Evolutionary conservation across 2,888 invertebrate species (phyloP), one percentile per base, ranked within the genome.

Genomic region (Xestia xanthographa): DNA sequence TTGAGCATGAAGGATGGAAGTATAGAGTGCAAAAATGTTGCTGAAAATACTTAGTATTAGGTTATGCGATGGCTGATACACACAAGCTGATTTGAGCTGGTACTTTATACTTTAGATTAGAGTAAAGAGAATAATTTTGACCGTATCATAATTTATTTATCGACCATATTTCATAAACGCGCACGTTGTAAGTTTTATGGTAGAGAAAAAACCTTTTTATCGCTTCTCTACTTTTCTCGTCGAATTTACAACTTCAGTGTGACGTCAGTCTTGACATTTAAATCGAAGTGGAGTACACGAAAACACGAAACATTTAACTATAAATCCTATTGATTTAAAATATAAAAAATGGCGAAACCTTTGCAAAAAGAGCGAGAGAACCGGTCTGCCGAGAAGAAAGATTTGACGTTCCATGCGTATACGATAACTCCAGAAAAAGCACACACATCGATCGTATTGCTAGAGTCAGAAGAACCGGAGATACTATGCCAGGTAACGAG

Each of bases 311-410:
- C 50, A 58, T 1, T 43, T 11, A 14, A 72, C 12, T 29, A 56
- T 58, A 66, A 53, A 58, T 79, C 20, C 38, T 17, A 34, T 77
- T 72, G 43, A 65, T 41, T 82, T 56, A 22, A 17, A 50, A 20
- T 41, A 26, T 22, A 66, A 68, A 85, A 43, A 65, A 93, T 93
- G 93, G 92, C 95, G 11, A 95, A 95, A 79, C 96, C 96, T 34
- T 85, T 96, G 50, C 95, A 95, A 90, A 96, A 96, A 74, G 95
- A 94, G 6, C 87, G 96, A 58, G 95, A 96, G 53, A 96, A 96
- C 73, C 91, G 96, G 34, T 95, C 96, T 1, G 95, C 95, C 0
- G 95, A 95, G 26, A 96, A 96, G 79, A 95, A 92, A 66, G 96
- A 96, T 80, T 83, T 93, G n/a, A 92, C 91, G 0, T 96, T 96